Percentiles rank a stretch among this genome's conserved stretches.
These are phyloP conservation scores for Hydrolagus affinis DNA, from an alignment of 2,113 vertebrate genomes.

Conservation along the genomic window DNA sequence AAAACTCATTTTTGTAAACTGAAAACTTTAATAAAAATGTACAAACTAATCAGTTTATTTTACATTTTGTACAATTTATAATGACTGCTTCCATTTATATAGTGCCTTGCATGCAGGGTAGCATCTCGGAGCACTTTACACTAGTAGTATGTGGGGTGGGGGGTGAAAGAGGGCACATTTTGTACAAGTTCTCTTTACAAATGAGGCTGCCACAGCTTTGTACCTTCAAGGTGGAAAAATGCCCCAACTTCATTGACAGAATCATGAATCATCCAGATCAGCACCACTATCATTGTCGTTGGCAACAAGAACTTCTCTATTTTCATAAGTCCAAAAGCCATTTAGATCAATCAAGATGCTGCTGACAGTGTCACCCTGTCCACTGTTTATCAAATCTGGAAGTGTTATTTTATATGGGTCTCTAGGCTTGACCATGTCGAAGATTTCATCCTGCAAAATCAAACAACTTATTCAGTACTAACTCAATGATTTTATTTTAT, in stretches of 20 bases:
- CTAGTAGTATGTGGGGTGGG: too few species aligned
- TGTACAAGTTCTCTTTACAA: neutral
- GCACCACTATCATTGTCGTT: slow-evolving; percentile 67
- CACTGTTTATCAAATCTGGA: slow-evolving; percentile 91
- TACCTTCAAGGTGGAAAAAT: neutral
- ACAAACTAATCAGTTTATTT: neutral
- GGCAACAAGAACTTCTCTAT: slow-evolving; percentile 89
- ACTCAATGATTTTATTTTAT: neutral
- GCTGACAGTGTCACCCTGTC: slow-evolving; percentile 90
- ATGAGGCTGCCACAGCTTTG: too few species aligned
- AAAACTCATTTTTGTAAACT: slow-evolving; percentile 5
- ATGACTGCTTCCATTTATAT: neutral
- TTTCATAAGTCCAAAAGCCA: slow-evolving; percentile 96
- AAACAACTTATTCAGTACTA: neutral
- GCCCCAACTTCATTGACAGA: neutral
- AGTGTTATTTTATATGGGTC: slow-evolving; percentile 90
- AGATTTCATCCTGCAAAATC: slow-evolving; percentile 84
- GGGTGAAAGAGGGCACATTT: too few species aligned
- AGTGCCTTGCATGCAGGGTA: too few species aligned
- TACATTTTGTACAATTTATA: slow-evolving; percentile 13
- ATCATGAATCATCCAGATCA: slow-evolving; percentile 77
- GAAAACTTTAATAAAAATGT: slow-evolving; percentile 31
- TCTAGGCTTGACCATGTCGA: slow-evolving; percentile 97
- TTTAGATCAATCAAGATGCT: slow-evolving; percentile 97
- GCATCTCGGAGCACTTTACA: too few species aligned